phyloP scores from a whole-genome alignment of 2,888 invertebrate genomes.

The Drosophila atripex region DNA sequence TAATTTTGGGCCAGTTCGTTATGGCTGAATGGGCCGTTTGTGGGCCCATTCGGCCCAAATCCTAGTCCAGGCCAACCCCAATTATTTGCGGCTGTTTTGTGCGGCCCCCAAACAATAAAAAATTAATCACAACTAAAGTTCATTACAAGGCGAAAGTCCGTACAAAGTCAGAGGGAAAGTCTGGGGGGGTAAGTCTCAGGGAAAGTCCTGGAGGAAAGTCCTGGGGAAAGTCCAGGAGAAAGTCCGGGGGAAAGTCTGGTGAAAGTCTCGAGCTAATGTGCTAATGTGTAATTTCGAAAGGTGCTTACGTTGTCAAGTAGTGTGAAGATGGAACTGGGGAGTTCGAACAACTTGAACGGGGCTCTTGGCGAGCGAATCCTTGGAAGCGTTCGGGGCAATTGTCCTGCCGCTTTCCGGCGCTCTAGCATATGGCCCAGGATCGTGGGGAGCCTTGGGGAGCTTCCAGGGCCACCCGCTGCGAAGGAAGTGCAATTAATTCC shows the following conservation, averaged over 20 bases:
- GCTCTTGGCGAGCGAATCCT: neutral
- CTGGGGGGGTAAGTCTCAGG: neutral
- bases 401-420: slow-evolving; percentile 14
- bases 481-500: slow-evolving; percentile 82
- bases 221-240: neutral
- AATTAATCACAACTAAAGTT: slow-evolving; percentile 44
- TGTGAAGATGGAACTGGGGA: slow-evolving; percentile 73
- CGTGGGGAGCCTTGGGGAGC: neutral
- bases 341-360: neutral
- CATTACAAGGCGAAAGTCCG: slow-evolving; percentile 23
- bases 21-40: slow-evolving; percentile 10
- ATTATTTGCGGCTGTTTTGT: slow-evolving; percentile 20
- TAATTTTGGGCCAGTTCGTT: slow-evolving; percentile 13
- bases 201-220: neutral
- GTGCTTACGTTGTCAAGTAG: slow-evolving; percentile 83
- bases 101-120: slow-evolving; percentile 33
- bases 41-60: slow-evolving; percentile 6
- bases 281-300: slow-evolving; percentile 81
- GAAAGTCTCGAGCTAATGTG: slow-evolving; percentile 62
- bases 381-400: neutral
- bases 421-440: slow-evolving; percentile 65
- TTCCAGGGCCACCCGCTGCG: slow-evolving; percentile 26
- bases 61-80: slow-evolving; percentile 14
- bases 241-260: neutral
- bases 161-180: neutral